A percentile compares a stretch with the other conserved stretches of the same genome.
Evolutionary conservation across 2,113 vertebrate species (phyloP).

Genomic region (Agapornis roseicollis): DNA sequence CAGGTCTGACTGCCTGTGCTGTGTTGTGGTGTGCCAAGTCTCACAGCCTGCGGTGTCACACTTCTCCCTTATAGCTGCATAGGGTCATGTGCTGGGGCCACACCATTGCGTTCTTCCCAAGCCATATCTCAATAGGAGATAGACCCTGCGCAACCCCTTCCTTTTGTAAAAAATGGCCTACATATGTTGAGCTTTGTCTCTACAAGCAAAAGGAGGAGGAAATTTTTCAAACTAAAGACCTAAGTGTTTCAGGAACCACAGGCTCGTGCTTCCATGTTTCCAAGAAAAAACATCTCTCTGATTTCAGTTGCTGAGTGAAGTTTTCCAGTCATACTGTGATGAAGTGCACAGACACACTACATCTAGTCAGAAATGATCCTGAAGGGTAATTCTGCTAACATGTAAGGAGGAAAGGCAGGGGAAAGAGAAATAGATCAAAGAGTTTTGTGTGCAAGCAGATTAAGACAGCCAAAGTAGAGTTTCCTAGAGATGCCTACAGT

Average conservation of each 20-base stretch:
- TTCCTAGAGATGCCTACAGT: not conserved
- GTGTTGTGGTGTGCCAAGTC: not conserved
- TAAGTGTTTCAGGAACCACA: not conserved
- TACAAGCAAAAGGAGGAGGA: not conserved
- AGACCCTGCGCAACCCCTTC: not conserved
- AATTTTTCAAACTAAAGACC: not conserved
- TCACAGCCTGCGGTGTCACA: accelerated
- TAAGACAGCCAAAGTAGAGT: not conserved
- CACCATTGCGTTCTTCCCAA: not conserved
- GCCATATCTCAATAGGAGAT: accelerated
- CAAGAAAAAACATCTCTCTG: accelerated
- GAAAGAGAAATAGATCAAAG: not conserved
- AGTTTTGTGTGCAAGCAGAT: not conserved
- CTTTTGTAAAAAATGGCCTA: not conserved
- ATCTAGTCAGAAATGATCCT: not conserved
- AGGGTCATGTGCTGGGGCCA: accelerated
- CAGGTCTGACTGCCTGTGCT: too few species aligned
- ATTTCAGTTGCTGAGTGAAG: not conserved
- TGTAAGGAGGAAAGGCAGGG: not conserved
- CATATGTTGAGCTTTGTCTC: not conserved
- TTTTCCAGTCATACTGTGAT: not conserved
- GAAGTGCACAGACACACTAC: not conserved
- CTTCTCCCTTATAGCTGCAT: not conserved
- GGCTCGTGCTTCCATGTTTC: not conserved
- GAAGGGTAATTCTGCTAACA: not conserved